These are phyloP conservation scores for Triplophysa siluroides DNA, from an alignment of 2,113 vertebrate species.

Conservation along the genomic window DNA sequence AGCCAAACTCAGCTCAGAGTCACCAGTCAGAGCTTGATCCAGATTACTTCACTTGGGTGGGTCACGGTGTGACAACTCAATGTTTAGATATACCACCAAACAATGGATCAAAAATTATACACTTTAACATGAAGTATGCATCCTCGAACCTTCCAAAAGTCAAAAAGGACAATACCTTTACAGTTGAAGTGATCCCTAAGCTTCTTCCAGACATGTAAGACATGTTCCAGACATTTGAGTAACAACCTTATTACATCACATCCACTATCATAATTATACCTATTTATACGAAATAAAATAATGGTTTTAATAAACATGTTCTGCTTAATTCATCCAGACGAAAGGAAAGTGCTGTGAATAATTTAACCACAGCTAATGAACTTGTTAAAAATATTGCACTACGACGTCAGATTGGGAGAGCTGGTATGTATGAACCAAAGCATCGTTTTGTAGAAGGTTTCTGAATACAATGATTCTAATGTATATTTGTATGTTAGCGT, in stretches of 20 bases:
- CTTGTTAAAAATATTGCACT: slow-evolving; percentile 73
- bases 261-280: too few relatives aligned
- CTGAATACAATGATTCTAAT: too few relatives aligned
- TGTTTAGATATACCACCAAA: accelerated
- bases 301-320: not conserved
- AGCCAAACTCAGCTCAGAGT: not conserved
- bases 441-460: not conserved
- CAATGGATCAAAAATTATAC: slow-evolving; percentile 40
- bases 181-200: slow-evolving; percentile 78
- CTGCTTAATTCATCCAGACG: slow-evolving; percentile 66
- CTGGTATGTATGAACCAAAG: slow-evolving; percentile 50
- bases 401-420: not conserved
- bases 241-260: not conserved
- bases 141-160: slow-evolving; percentile 70
- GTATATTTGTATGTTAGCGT: too few relatives aligned
- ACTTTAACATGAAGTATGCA: slow-evolving; percentile 70
- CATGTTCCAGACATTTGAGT: too few relatives aligned
- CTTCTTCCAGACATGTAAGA: slow-evolving; percentile 80
- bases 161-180: slow-evolving; percentile 61
- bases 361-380: slow-evolving; percentile 52
- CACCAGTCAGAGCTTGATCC: slow-evolving; percentile 63
- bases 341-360: slow-evolving; percentile 74
- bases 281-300: not conserved
- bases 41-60: slow-evolving; percentile 76
- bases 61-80: slow-evolving; percentile 69